Conservation (phyloP, 2,113 vertebrate species). For the Grammatotria lemairii region DNA sequence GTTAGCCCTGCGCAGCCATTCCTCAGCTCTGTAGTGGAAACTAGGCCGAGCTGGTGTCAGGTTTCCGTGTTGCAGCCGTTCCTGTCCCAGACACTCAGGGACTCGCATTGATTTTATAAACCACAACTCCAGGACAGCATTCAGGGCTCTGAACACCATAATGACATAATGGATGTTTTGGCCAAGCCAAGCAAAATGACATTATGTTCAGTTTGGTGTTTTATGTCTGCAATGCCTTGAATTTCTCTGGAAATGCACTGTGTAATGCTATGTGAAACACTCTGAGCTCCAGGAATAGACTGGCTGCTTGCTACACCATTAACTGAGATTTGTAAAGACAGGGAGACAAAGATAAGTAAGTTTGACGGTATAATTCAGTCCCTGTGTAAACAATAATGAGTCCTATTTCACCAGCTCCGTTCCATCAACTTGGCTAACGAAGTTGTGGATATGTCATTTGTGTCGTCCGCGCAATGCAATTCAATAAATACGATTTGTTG, state of each 20-base stretch:
- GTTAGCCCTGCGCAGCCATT: background rate
- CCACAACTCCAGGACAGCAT: constrained; percentile 24
- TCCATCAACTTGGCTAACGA: background rate
- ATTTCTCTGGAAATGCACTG: background rate
- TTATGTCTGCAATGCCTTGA: background rate
- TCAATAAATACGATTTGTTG: background rate
- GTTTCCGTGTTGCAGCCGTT: constrained; percentile 51
- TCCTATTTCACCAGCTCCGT: background rate
- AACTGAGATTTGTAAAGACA: constrained; percentile 6
- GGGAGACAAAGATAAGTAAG: constrained; percentile 2
- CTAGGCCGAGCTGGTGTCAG: constrained; percentile 45
- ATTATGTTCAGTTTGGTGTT: background rate
- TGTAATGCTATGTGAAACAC: background rate
- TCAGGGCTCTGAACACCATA: constrained; percentile 20
- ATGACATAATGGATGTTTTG: constrained; percentile 27
- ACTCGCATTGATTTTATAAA: constrained; percentile 49
- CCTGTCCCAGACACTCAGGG: constrained; percentile 15
- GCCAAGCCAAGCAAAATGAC: background rate
- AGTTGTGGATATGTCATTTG: background rate
- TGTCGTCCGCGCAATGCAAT: background rate
- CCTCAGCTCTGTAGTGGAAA: constrained; percentile 13
- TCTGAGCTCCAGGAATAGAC: constrained; percentile 35
- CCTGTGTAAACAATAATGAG: background rate
- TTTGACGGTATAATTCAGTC: background rate
- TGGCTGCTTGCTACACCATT: background rate